Evolutionary conservation across 2,888 invertebrate species (phyloP).

Genomic region (Leptothorax acervorum): DNA sequence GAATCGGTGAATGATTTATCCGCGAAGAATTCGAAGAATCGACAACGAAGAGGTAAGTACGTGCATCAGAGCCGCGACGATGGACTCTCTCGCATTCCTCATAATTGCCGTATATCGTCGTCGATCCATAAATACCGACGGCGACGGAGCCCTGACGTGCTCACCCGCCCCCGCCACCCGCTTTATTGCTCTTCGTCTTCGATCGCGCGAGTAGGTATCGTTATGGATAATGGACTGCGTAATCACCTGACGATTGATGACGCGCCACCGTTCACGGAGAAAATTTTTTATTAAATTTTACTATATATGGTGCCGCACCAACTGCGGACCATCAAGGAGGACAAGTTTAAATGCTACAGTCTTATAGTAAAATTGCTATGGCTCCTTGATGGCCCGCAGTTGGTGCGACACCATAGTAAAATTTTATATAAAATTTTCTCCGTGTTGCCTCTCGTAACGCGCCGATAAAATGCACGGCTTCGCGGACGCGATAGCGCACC

Average conservation of each 20-base stretch:
- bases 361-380: no score
- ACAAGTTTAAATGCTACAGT: no score
- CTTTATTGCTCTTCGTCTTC: conserved; percentile 45
- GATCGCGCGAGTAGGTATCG: conserved; percentile 25
- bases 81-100: conserved; percentile 27
- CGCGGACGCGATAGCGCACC: neutral
- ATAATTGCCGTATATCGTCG: conserved; percentile 37
- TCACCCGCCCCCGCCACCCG: neutral
- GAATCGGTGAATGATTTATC: conserved; percentile 35
- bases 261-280: neutral
- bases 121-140: conserved; percentile 39
- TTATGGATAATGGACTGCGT: conserved; percentile 33
- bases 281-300: no score
- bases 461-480: conserved; percentile 22
- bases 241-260: conserved; percentile 39
- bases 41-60: conserved; percentile 5
- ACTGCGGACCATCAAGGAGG: no score
- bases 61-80: neutral
- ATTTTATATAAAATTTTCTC: no score
- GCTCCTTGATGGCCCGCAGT: no score
- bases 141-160: neutral
- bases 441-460: neutral
- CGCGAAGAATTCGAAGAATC: conserved; percentile 40
- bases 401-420: no score
- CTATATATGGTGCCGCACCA: no score